Evolutionary conservation across 2,113 vertebrate genomes (phyloP).

Genomic region (Oreochromis tanganicae): DNA sequence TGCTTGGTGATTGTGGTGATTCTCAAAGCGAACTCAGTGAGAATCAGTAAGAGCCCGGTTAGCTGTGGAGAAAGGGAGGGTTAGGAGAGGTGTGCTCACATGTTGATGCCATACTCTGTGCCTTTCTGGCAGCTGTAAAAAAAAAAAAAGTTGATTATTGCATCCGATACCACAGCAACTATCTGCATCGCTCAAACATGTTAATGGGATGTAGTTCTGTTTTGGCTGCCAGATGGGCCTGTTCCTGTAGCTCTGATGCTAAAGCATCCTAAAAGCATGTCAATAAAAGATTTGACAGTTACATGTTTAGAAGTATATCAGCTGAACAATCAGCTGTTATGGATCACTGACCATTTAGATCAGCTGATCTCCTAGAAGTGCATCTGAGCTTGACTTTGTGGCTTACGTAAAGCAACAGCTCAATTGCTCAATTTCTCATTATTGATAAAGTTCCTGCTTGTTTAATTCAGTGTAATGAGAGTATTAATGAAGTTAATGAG

Average conservation of each 20-base stretch:
- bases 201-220: not conserved
- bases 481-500: not conserved
- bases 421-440: not conserved
- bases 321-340: not conserved
- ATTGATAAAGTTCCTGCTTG: not conserved
- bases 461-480: not conserved
- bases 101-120: not conserved
- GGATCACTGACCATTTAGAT: not conserved
- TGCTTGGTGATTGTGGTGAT: not conserved
- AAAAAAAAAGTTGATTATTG: not conserved
- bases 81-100: not conserved
- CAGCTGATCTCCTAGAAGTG: not conserved
- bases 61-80: not conserved
- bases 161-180: not conserved
- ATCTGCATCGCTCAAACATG: not conserved
- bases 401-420: not conserved
- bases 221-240: not conserved
- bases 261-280: not conserved
- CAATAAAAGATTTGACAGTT: not conserved
- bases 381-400: not conserved
- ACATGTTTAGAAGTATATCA: not conserved
- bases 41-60: not conserved
- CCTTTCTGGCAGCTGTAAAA: not conserved
- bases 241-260: not conserved
- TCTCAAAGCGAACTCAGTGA: not conserved